A percentile compares a stretch with the other conserved stretches of the same genome.
Conservation (phyloP, 2,888 invertebrate genomes). For the Zelleria hepariella region DNA sequence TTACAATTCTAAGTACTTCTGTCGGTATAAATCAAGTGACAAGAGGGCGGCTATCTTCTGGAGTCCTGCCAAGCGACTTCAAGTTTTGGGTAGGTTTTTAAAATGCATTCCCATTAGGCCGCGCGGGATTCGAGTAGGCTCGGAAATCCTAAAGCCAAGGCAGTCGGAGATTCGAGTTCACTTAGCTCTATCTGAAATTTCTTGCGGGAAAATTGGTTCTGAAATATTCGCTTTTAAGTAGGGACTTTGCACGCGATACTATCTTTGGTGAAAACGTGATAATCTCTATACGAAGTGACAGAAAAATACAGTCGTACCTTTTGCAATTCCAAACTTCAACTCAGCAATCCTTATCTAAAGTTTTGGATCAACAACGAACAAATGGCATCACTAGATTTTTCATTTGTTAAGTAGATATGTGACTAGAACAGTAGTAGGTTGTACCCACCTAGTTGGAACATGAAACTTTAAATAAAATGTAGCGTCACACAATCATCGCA, state of each 20-base stretch:
- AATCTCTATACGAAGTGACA: too few relatives aligned
- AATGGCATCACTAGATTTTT: too few relatives aligned
- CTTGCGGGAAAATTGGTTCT: not conserved
- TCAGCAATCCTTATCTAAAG: too few relatives aligned
- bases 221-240: not conserved
- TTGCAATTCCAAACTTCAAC: too few relatives aligned
- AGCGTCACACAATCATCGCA: not conserved
- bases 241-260: too few relatives aligned
- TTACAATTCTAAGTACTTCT: not conserved
- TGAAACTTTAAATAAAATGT: not conserved
- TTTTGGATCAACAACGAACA: too few relatives aligned
- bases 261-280: too few relatives aligned
- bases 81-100: slow-evolving; percentile 19
- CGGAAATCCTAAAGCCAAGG: not conserved
- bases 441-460: not conserved
- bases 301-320: too few relatives aligned
- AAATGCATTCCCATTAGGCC: slow-evolving; percentile 51
- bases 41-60: slow-evolving; percentile 26
- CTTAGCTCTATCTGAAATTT: not conserved
- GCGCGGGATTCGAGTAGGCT: slow-evolving; percentile 1
- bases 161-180: not conserved
- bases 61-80: slow-evolving; percentile 29
- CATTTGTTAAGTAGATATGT: too few relatives aligned
- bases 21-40: not conserved
- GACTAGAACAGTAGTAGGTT: too few relatives aligned